A percentile compares a stretch with the other conserved stretches of the same genome.
Conservation (phyloP, 2,113 vertebrate genomes). For the Tonatia bakeri region DNA sequence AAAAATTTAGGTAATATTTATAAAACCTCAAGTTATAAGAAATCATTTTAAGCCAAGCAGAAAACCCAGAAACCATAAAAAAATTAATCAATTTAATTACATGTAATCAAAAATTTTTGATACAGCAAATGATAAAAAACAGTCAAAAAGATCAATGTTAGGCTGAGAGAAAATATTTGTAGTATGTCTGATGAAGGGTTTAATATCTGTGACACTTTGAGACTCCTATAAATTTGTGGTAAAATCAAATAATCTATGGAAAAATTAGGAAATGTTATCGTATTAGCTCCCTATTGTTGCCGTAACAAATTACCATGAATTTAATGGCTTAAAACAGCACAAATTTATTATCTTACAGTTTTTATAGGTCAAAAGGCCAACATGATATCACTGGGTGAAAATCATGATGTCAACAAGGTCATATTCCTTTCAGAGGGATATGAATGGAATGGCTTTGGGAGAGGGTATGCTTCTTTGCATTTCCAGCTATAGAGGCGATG, state of each 20-base stretch:
- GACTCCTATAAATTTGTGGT: background rate
- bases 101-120: background rate
- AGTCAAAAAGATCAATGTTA: background rate
- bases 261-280: background rate
- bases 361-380: no score
- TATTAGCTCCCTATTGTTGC: background rate
- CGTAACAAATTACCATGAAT: background rate
- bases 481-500: background rate
- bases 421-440: no score
- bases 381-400: no score
- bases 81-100: background rate
- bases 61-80: background rate
- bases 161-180: constrained; percentile 6
- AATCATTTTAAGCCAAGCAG: background rate
- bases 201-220: background rate
- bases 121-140: background rate
- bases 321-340: background rate
- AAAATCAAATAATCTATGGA: background rate
- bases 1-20: background rate
- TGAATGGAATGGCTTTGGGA: no score
- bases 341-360: background rate
- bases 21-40: background rate
- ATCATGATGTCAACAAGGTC: no score
- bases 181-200: background rate
- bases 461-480: no score